Evolutionary conservation across 2,113 vertebrate genomes (phyloP), one percentile per base, ranked within the genome.

Genomic region (Willisornis vidua): DNA sequence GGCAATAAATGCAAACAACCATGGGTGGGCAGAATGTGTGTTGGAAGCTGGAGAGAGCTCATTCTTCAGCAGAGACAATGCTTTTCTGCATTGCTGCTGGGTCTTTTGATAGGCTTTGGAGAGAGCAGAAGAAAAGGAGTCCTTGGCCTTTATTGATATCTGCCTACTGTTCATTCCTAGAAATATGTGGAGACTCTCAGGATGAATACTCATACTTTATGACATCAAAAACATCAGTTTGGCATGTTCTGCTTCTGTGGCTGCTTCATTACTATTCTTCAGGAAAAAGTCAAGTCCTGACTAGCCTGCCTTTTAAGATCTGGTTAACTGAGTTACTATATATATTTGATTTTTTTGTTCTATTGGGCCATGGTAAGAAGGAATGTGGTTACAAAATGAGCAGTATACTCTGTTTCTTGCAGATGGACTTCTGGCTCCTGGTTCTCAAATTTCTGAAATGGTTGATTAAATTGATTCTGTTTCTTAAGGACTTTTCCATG

Each of bases 61-160:
- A 71, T 92, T 77, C 76, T 90, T 92, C 39, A 66, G 17, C 51
- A 83, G 51, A 85, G 62, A 88, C 58, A 90, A 71, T 55, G 26
- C 10, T 54, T 93, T 88, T 83, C 28, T 58, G 25, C 33, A 19
- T 43, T 90, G 46, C 51, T 92, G 10, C 54, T 89, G 48, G 15
- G 19, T 87, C 58, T 79, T 94, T 83, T 73, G 82, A 62, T 91
- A 88, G 85, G 58, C 31, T 93, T 88, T 45, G 75, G 35, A 87
- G 31, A 72, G 48, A 57, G 37, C 13, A 83, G 49, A 76, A 72
- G 55, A 41, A 75, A 82, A 82, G 28, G n/a, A 84, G 19, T 79
- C n/a, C 22, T 85, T 67, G 45, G 33, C 17, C 54, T 58, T 80
- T 46, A 52, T 39, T 59, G 65, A 52, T 74, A 94, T 41, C 63